These are phyloP conservation scores for Gonioctena quinquepunctata DNA, from an alignment of 1,140 invertebrate species.

Conservation along the genomic window DNA sequence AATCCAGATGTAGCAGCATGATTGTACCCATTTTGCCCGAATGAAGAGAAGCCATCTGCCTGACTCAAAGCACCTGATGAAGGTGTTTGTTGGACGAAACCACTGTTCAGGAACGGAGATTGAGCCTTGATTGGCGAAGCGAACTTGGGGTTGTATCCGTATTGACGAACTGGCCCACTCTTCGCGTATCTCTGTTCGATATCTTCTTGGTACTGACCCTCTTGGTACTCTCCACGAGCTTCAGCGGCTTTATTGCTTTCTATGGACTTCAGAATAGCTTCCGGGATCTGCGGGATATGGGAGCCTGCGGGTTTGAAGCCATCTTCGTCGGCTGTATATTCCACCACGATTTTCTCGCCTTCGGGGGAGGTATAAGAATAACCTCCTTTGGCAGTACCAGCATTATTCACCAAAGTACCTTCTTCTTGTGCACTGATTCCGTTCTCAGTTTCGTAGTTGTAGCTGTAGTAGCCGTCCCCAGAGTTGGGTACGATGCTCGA, in stretches of 20 bases:
- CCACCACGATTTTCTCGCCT: slow-evolving; percentile 59
- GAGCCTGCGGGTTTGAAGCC: slow-evolving; percentile 60
- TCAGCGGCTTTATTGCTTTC: slow-evolving; percentile 55
- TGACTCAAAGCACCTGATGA: no score
- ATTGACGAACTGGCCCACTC: no score
- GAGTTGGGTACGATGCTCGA: slow-evolving; percentile 24
- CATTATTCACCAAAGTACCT: slow-evolving; percentile 51
- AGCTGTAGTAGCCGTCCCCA: slow-evolving; percentile 56
- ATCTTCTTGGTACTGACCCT: slow-evolving; percentile 19
- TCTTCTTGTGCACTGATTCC: slow-evolving; percentile 62
- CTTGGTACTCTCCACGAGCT: slow-evolving; percentile 39
- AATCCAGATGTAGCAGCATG: no score
- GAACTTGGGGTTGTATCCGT: neutral
- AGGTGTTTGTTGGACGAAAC: no score
- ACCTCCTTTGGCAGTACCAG: slow-evolving; percentile 53
- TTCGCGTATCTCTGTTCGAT: neutral
- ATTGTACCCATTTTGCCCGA: no score
- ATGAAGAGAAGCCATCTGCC: no score
- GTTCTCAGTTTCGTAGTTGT: slow-evolving; percentile 64
- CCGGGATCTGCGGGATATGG: slow-evolving; percentile 59
- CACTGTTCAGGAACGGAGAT: no score
- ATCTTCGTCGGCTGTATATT: slow-evolving; percentile 63
- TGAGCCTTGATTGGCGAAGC: neutral
- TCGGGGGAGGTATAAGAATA: slow-evolving; percentile 63
- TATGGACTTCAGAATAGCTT: slow-evolving; percentile 57